Evolutionary conservation across 2,113 vertebrate genomes (phyloP), one percentile per base, ranked within the genome.

Genomic region (Lagenorhynchus albirostris): DNA sequence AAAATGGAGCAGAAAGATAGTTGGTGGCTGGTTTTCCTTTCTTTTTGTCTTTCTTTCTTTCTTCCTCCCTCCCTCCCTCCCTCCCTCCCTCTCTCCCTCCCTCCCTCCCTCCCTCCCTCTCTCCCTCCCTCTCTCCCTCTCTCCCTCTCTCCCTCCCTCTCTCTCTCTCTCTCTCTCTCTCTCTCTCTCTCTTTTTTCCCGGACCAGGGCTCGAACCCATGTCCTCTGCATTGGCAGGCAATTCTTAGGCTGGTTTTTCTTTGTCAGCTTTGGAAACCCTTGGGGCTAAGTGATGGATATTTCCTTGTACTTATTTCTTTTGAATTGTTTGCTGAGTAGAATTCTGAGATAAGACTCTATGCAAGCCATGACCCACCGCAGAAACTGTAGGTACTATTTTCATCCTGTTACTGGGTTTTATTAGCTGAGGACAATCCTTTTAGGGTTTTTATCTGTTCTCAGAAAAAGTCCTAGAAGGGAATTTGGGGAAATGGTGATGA

Each of bases 261-360:
- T 73, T 82, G 50, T 86, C 26, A 70, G 25, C 62, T 41, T 89
- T 80, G 82, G 73, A 85, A 95, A 92, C 21, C 36, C 86, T 31
- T n/a, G 36, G 41, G 60, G 55, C 74, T 67, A 92, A 79, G 33
- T 65, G 53, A 47, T 44, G 65, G 44, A 18, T 70, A 23, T 85
- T 84, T 92, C 65, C 47, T 53, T 81, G 73, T 31, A 12, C 89
- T 97, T 94, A 12, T 93, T 96, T 94, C 33, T 21, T 87, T 83
- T 77, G 74, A 70, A 84, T 47, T 84, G 44, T 95, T 95, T 63
- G 47, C 86, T 25, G 73, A 88, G 53, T 13, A 70, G 81, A 94
- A 93, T 96, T 93, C 62, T 70, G 36, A 36, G 55, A 50, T 53
- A 50, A 95, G 47, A 67, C 38, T 86, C 4, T 73, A 2, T 60